Percentiles rank a stretch among this genome's conserved stretches.
These are phyloP conservation scores for Synanceia verrucosa DNA, from an alignment of 2,797 vertebrate genomes.

Conservation along the genomic window DNA sequence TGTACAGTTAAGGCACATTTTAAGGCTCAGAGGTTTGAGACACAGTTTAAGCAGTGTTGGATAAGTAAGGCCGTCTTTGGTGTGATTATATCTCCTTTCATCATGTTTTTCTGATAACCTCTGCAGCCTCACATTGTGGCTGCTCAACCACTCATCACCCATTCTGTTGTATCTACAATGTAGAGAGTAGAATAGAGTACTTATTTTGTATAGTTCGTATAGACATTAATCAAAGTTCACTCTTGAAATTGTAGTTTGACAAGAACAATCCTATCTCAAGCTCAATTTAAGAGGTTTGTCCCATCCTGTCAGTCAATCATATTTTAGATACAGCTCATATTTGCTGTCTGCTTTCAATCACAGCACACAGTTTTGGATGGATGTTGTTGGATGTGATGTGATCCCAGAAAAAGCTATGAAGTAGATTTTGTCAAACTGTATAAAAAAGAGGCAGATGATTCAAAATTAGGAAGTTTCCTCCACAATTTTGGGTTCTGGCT, in stretches of 20 bases:
- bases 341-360: not conserved
- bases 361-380: not conserved
- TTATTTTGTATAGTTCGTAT: too few relatives aligned
- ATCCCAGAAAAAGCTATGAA: not conserved
- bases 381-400: not conserved
- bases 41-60: not conserved
- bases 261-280: not conserved
- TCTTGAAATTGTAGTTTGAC: not conserved
- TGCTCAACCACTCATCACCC: not conserved
- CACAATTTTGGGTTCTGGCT: not conserved
- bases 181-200: too few relatives aligned
- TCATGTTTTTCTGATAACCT: not conserved
- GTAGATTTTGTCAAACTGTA: not conserved
- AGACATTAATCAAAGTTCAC: not conserved
- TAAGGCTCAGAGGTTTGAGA: too few relatives aligned
- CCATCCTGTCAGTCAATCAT: not conserved
- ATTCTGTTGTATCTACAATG: not conserved
- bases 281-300: not conserved
- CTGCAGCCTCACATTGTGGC: not conserved
- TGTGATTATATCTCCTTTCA: not conserved
- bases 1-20: too few relatives aligned
- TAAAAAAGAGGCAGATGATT: not conserved
- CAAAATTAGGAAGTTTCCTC: not conserved
- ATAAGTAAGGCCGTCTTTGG: not conserved
- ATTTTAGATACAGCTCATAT: not conserved